Evolutionary conservation across 2,888 invertebrate genomes (phyloP).

Genomic region (Cremastobaeus sp.): DNA sequence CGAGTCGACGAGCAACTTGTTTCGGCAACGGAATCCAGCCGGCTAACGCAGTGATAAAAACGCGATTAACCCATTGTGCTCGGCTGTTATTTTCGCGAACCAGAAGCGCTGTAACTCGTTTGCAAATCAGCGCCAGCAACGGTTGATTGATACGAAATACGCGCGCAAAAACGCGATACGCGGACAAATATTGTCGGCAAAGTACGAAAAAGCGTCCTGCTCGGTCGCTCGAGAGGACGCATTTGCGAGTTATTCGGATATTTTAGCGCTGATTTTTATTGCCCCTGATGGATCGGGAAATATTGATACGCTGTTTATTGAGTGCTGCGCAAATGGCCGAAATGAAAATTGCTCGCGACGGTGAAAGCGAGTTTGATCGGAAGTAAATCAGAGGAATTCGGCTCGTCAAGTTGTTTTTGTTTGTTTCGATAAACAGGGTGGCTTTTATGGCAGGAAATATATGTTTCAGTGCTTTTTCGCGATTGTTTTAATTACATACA

Average conservation of each 20-base stretch:
- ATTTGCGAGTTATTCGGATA: too few species aligned
- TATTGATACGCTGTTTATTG: conserved; percentile 19
- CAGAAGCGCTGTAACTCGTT: conserved; percentile 10
- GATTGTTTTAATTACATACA: too few species aligned
- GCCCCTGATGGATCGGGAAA: conserved; percentile 15
- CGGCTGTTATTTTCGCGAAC: conserved; percentile 5
- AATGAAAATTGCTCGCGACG: conserved; percentile 6
- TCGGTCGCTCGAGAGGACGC: background rate
- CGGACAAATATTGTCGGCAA: background rate
- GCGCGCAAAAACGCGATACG: background rate
- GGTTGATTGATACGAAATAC: conserved; percentile 6
- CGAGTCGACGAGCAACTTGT: too few species aligned
- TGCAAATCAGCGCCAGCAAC: conserved; percentile 4
- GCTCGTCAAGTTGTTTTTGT: too few species aligned
- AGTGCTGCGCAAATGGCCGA: background rate
- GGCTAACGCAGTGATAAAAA: conserved; percentile 7
- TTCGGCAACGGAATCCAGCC: too few species aligned
- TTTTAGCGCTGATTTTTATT: conserved; percentile 17
- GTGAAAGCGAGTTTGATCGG: background rate
- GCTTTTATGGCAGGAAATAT: too few species aligned
- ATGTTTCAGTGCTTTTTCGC: too few species aligned
- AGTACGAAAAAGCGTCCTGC: background rate
- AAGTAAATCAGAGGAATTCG: background rate
- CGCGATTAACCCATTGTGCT: conserved; percentile 1
- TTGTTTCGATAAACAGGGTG: too few species aligned